Evolutionary conservation across 2,888 invertebrate species (phyloP).

Genomic region (Cynaeus angustus): DNA sequence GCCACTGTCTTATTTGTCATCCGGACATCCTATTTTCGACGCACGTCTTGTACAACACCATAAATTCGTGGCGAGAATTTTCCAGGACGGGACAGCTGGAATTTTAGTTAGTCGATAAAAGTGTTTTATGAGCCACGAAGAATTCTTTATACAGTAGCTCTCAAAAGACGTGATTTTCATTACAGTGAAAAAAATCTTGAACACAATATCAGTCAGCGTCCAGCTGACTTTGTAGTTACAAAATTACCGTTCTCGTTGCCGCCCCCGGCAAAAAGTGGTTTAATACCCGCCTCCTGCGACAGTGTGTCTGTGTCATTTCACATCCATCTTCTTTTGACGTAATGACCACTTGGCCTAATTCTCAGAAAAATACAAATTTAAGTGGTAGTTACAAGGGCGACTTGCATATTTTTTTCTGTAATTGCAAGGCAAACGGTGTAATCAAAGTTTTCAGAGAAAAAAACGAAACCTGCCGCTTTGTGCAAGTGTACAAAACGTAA

Average conservation of each 20-base stretch:
- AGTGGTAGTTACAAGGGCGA: slow-evolving; percentile 38
- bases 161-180: neutral
- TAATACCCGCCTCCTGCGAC: slow-evolving; percentile 14
- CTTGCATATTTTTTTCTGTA: slow-evolving; percentile 38
- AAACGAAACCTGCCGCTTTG: slow-evolving; percentile 33
- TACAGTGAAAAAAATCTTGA: neutral
- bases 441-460: slow-evolving; percentile 38
- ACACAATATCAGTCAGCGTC: neutral
- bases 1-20: slow-evolving; percentile 1
- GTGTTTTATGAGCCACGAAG: slow-evolving; percentile 49
- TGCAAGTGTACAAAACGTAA: slow-evolving; percentile 47
- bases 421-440: slow-evolving; percentile 24
- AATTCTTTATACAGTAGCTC: slow-evolving; percentile 35
- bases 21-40: slow-evolving; percentile 21
- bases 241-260: slow-evolving; percentile 21
- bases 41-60: slow-evolving; percentile 27
- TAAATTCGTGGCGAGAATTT: slow-evolving; percentile 32
- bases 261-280: slow-evolving; percentile 21
- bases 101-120: slow-evolving; percentile 54
- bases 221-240: slow-evolving; percentile 1
- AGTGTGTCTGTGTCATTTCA: slow-evolving; percentile 23
- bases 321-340: slow-evolving; percentile 17
- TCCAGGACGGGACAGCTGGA: slow-evolving; percentile 49
- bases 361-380: slow-evolving; percentile 35
- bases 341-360: slow-evolving; percentile 34